phyloP scores from a whole-genome alignment of 1,140 invertebrate genomes.

The Microplitis mediator region DNA sequence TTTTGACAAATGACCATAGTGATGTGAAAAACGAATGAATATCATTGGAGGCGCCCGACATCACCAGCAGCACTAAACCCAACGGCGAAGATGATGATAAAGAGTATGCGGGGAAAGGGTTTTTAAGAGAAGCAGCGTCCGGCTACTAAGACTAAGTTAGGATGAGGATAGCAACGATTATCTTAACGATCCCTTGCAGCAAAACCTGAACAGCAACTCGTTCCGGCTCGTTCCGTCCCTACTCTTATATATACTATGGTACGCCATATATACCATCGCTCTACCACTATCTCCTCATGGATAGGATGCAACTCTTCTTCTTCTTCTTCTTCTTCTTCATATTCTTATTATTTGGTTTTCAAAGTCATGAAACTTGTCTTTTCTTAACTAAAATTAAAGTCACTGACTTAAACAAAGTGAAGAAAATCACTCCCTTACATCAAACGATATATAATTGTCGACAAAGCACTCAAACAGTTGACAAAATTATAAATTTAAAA shows the following conservation, averaged over 20 bases:
- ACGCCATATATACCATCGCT: conserved; percentile 2
- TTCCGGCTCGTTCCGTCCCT: conserved; percentile 35
- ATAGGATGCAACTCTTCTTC: conserved; percentile 4
- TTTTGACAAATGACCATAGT: no score
- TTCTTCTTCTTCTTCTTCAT: conserved; percentile 1
- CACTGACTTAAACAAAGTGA: neutral
- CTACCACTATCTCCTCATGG: neutral
- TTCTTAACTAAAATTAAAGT: neutral
- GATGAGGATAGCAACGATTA: conserved; percentile 60
- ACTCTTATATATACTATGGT: conserved; percentile 9
- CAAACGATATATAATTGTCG: no score
- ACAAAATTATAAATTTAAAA: neutral
- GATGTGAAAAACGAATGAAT: neutral
- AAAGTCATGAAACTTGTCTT: neutral
- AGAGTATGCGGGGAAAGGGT: conserved; percentile 9
- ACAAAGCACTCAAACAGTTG: no score
- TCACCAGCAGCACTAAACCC: neutral
- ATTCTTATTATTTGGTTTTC: neutral
- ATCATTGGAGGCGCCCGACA: conserved; percentile 1
- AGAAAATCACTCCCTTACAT: neutral
- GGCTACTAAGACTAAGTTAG: conserved; percentile 56
- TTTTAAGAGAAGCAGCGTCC: conserved; percentile 17
- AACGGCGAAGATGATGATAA: neutral
- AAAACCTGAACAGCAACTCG: conserved; percentile 61
- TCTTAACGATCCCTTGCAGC: conserved; percentile 60